A percentile compares a stretch with the other conserved stretches of the same genome.
These are phyloP conservation scores for Scotopteryx bipunctaria DNA, from an alignment of 2,888 invertebrate species.

Conservation along the genomic window DNA sequence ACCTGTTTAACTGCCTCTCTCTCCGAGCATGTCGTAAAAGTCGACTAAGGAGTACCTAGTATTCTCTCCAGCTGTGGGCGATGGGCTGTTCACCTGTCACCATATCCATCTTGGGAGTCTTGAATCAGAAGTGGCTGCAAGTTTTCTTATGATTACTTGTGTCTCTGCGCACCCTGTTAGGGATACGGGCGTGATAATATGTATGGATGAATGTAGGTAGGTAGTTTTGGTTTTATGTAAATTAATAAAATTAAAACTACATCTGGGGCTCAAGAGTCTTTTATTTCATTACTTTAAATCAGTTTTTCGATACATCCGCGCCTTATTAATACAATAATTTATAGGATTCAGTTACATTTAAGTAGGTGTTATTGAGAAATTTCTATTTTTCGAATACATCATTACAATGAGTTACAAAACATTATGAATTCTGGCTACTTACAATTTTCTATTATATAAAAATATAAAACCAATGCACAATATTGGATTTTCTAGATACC, in stretches of 20 bases:
- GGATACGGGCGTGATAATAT: no score
- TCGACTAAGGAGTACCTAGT: no score
- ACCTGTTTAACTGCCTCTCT: no score
- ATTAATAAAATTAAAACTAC: not conserved
- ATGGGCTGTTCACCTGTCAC: no score
- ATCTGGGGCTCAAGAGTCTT: conserved; percentile 4
- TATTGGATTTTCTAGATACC: not conserved
- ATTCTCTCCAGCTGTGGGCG: no score
- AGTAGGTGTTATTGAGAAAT: not conserved
- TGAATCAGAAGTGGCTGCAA: no score
- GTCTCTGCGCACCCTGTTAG: no score
- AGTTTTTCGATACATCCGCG: conserved; percentile 1
- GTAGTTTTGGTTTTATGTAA: no score
- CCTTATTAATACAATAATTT: not conserved
- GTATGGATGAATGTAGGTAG: no score
- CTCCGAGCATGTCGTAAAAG: no score
- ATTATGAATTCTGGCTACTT: not conserved
- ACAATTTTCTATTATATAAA: conserved; percentile 1
- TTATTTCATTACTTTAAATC: conserved; percentile 9
- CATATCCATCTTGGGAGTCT: no score
- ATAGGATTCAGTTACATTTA: not conserved
- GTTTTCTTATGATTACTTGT: no score
- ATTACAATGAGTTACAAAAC: not conserved
- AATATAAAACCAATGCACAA: conserved; percentile 1
- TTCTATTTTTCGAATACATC: not conserved